Evolutionary conservation across 2,888 invertebrate species (phyloP).

Genomic region (Anoplius nigerrimus): DNA sequence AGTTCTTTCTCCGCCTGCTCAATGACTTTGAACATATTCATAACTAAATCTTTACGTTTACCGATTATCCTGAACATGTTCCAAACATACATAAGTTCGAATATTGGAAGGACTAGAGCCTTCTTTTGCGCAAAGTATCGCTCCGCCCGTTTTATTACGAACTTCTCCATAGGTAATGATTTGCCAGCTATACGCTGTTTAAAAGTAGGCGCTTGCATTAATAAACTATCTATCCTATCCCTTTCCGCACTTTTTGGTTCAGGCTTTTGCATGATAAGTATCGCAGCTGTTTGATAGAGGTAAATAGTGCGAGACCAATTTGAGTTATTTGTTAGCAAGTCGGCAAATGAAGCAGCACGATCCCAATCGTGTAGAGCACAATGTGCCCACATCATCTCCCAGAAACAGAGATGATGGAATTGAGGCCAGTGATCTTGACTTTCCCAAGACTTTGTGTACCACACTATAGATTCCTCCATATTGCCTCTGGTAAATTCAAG

Average conservation of each 20-base stretch:
- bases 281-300: conserved; percentile 90
- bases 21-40: conserved; percentile 80
- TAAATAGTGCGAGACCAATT: conserved; percentile 96
- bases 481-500: conserved; percentile 88
- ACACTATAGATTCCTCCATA: conserved; percentile 82
- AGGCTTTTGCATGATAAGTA: conserved; percentile 84
- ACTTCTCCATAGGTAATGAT: conserved; percentile 97
- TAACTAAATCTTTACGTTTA: conserved; percentile 81
- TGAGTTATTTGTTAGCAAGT: conserved; percentile 84
- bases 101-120: conserved; percentile 85
- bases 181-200: conserved; percentile 96
- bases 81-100: conserved; percentile 95
- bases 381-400: conserved; percentile 95
- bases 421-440: conserved; percentile 92
- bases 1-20: conserved; percentile 75
- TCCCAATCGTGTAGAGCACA: conserved; percentile 86
- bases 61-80: conserved; percentile 91
- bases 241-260: conserved; percentile 75
- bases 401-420: conserved; percentile 94
- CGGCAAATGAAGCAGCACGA: conserved; percentile 84
- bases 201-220: conserved; percentile 87
- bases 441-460: conserved; percentile 88
- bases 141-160: conserved; percentile 90
- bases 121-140: conserved; percentile 86
- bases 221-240: conserved; percentile 79